A percentile compares a stretch with the other conserved stretches of the same genome.
Conservation (phyloP, 2,113 vertebrate genomes). For the Panthera uncia region DNA sequence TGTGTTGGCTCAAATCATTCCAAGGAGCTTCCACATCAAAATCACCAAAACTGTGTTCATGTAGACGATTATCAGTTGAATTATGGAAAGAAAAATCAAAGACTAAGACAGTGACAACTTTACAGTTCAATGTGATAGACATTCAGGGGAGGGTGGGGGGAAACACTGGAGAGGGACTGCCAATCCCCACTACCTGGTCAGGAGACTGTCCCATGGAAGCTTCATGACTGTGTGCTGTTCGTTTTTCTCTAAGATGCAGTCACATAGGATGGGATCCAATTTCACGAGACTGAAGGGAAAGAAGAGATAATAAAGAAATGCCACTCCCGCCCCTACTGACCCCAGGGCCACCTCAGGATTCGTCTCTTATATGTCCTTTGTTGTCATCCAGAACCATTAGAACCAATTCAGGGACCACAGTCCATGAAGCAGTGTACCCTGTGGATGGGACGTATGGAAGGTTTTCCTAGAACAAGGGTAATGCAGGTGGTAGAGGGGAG, state of each 20-base stretch:
- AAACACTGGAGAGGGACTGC: not conserved
- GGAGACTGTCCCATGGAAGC: constrained; percentile 95
- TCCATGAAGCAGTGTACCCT: rapidly evolving
- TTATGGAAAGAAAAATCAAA: not conserved
- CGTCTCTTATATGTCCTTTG: not conserved
- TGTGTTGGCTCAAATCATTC: not conserved
- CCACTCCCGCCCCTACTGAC: not conserved
- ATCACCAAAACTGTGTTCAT: not conserved
- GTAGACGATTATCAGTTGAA: not conserved
- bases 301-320: not conserved
- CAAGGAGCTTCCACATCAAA: not conserved
- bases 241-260: constrained; percentile 93
- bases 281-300: constrained; percentile 89
- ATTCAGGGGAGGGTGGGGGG: not conserved
- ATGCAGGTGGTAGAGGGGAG: not conserved
- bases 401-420: not conserved
- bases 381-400: not conserved
- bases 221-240: constrained; percentile 90
- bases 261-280: constrained; percentile 92
- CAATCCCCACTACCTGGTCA: constrained; percentile 88
- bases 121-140: not conserved
- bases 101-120: not conserved
- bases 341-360: not conserved
- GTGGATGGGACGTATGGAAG: rapidly evolving
- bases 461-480: not conserved